These are phyloP conservation scores for Artibeus lituratus DNA, from an alignment of 2,797 vertebrate species.

Conservation along the genomic window DNA sequence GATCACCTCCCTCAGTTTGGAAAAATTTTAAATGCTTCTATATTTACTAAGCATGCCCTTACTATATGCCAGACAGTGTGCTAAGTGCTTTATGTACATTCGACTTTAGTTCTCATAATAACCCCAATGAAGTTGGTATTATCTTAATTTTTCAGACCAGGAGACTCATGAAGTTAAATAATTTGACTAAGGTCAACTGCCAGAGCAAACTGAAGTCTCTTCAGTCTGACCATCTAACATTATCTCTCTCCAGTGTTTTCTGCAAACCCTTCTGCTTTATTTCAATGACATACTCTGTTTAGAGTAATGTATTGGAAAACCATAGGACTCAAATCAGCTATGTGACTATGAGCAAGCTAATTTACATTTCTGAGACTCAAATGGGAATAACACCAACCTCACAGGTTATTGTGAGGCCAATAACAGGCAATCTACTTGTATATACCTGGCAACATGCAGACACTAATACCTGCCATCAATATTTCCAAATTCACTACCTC, in stretches of 20 bases:
- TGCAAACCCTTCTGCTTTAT: neutral
- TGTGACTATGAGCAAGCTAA: neutral
- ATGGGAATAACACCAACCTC: neutral
- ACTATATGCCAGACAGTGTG: neutral
- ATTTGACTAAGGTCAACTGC: neutral
- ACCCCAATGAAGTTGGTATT: neutral
- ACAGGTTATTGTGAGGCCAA: neutral
- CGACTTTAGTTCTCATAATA: neutral
- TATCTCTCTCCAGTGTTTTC: neutral
- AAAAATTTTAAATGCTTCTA: neutral
- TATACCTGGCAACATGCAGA: neutral
- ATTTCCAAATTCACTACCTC: neutral
- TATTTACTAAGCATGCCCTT: neutral
- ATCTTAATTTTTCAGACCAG: constrained; percentile 2
- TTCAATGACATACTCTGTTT: neutral
- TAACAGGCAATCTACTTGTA: neutral
- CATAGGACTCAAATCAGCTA: neutral
- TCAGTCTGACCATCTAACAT: neutral
- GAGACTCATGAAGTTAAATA: neutral
- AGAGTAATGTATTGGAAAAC: neutral
- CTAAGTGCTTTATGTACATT: neutral
- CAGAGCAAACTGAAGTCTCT: neutral
- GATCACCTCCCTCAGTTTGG: neutral
- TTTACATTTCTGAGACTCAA: neutral
- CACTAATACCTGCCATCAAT: neutral